Base-by-base conservation (phyloP, 2,113 vertebrate species). In the Eira barbara region DNA sequence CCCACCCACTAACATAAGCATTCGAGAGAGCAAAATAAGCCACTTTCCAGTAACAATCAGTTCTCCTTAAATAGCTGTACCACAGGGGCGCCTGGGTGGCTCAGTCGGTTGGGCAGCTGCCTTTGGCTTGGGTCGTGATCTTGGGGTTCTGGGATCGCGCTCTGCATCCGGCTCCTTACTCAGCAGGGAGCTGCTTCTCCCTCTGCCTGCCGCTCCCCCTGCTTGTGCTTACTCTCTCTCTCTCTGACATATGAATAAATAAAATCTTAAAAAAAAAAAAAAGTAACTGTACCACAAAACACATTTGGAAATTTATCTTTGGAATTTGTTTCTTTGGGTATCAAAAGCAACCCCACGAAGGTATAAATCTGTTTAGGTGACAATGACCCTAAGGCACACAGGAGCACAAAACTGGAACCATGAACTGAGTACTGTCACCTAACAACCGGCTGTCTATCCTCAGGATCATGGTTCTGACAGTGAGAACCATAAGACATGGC, bases 1-100 rank as follows among this genome's bases (percentile, higher is more conserved):
- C 18, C 89, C 98, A 98, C 98, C 98, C 98, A 85, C 34, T 91
- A 97, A 96, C 92, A 97, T 92, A 98, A 98, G 94, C 88, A 42
- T 4, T 3, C 1, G 73, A 49, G 47, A 83, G 93, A 18, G 80
- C 80, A 98, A 89, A 94, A 95, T 78, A 96, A 2, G 15, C 21
- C 87, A 97, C 49, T 91, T 63, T 93, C 63, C 89, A 69, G 67
- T 36, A 76, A 45, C 6, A 45, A 95, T 14, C 7, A 65, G 39
- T 88, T 92, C 81, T 96, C 89, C 8, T 94, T 95, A 25, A 76
- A 79, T 79, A 39, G 93, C 47, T 85, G 96, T 74, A 96, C 73
- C 59, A 92, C 59, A 94, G 59, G 25, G 59, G 25, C 10, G 1
- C 59, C 9, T 61, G 59, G 59, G 59, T 27, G 59, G 59, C 59